These are phyloP conservation scores for Clusia tigrina DNA, from an alignment of 2,888 invertebrate genomes.

Conservation along the genomic window DNA sequence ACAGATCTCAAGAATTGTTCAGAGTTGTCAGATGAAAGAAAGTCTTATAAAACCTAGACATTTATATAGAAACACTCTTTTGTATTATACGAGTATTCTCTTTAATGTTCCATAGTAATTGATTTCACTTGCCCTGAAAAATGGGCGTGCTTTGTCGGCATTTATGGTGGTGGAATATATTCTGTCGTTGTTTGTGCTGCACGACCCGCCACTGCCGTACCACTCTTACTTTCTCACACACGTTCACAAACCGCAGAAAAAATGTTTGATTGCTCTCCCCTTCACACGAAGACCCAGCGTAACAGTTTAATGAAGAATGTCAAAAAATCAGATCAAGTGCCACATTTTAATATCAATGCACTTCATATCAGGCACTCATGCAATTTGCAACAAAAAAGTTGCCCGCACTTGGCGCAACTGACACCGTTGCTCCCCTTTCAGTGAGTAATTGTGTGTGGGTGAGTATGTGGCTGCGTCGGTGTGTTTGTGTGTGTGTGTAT, in stretches of 20 bases:
- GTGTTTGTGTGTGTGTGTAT: conserved; percentile 7
- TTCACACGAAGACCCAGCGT: background rate
- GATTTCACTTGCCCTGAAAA: too few relatives aligned
- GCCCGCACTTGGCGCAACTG: background rate
- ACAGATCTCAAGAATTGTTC: too few relatives aligned
- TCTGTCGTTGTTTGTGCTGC: too few relatives aligned
- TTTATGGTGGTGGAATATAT: too few relatives aligned
- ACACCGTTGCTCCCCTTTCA: background rate
- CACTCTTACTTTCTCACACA: conserved; percentile 11
- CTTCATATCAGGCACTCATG: background rate
- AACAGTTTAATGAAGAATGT: conserved; percentile 3
- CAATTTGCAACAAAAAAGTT: background rate
- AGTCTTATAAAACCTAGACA: too few relatives aligned
- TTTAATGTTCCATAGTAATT: too few relatives aligned
- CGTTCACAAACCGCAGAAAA: background rate
- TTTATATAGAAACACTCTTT: too few relatives aligned
- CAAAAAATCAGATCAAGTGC: conserved; percentile 12
- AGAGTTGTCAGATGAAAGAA: too few relatives aligned
- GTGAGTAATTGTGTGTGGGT: too few relatives aligned
- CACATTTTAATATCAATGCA: conserved; percentile 13
- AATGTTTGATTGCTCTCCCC: conserved; percentile 1
- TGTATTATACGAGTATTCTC: too few relatives aligned
- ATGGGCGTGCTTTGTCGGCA: too few relatives aligned
- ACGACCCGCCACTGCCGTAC: background rate
- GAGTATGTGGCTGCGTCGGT: background rate